Base-by-base conservation (phyloP, 1,140 invertebrate species). In the Hylaeus anthracinus region DNA sequence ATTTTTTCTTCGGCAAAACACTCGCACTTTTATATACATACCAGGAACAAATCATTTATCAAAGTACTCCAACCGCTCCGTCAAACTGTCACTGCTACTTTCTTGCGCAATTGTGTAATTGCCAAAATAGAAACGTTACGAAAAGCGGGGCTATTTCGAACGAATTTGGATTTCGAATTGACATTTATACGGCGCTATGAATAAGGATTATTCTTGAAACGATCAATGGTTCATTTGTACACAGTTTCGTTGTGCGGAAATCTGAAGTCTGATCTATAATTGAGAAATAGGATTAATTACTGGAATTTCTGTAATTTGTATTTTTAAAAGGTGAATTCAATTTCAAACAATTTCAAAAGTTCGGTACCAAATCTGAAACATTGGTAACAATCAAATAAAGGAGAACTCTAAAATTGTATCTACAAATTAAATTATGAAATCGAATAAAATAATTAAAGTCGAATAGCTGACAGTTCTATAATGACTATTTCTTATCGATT, bases 151-250 rank as follows among this genome's bases (percentile, higher is more conserved):
- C 65, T 61, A 58, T 56, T 56, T 63, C 26, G 67, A 73, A 72
- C 39, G 75, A 85, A 79, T 83, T 84, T 86, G 76, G 55, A 72
- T 83, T 56, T 64, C 51, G 48, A 26, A 41, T n/a, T 55, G 39
- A 67, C 48, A 41, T 6, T 15, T 37, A 15, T 12, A 9, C 9
- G 43, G 45, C 45, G 45, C 45, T 6, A 37, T 41, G 48, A 64
- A n/a, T n/a, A 60, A 48, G 12, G n/a, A n/a, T 6, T 15, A 26
- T 41, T 63, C 15, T 4, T n/a, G 2, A 9, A 60, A 10, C n/a
- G 15, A 51, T 14, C 26, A 26, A 26, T 15, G 48, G 8, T 71
- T 71, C 41, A 8, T 26, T 26, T 72, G 26, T 72, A 55, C 39
- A 78, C 9, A 14, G 9, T 61, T 51, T 51, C 26, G 9, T 26